A percentile compares a stretch with the other conserved stretches of the same genome.
Evolutionary conservation across 2,888 invertebrate genomes (phyloP).

Genomic region (Xylota sylvarum): DNA sequence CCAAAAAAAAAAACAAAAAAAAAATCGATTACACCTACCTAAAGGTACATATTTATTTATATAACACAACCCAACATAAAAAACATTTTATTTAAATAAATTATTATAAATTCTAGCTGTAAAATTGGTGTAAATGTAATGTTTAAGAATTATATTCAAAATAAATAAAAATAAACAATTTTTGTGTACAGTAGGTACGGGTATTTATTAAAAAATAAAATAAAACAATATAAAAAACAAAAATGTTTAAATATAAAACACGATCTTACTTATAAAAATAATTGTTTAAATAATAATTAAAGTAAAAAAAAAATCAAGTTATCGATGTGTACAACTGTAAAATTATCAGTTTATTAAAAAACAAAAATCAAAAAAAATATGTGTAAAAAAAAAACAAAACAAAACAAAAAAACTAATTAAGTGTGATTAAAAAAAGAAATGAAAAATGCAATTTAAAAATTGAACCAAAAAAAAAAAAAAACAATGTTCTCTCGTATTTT

Average conservation of each 20-base stretch:
- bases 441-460: constrained; percentile 76
- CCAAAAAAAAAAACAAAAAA: constrained; percentile 46
- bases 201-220: constrained; percentile 71
- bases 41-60: constrained; percentile 62
- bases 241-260: constrained; percentile 68
- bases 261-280: constrained; percentile 70
- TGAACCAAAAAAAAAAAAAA: constrained; percentile 75
- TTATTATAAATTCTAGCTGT: constrained; percentile 76
- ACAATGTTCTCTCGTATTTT: constrained; percentile 40
- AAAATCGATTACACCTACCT: constrained; percentile 71
- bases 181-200: constrained; percentile 75
- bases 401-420: constrained; percentile 77
- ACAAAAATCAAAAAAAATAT: constrained; percentile 54
- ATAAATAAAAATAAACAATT: constrained; percentile 49
- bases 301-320: constrained; percentile 67
- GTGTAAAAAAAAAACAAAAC: constrained; percentile 62
- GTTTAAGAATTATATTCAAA: constrained; percentile 54
- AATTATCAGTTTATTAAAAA: constrained; percentile 64
- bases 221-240: constrained; percentile 51
- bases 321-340: constrained; percentile 76
- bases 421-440: constrained; percentile 79
- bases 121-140: constrained; percentile 72
- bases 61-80: constrained; percentile 46
- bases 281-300: constrained; percentile 73
- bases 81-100: constrained; percentile 75